Base-by-base conservation (phyloP, 2,888 invertebrate species). In the Zygaena filipendulae region DNA sequence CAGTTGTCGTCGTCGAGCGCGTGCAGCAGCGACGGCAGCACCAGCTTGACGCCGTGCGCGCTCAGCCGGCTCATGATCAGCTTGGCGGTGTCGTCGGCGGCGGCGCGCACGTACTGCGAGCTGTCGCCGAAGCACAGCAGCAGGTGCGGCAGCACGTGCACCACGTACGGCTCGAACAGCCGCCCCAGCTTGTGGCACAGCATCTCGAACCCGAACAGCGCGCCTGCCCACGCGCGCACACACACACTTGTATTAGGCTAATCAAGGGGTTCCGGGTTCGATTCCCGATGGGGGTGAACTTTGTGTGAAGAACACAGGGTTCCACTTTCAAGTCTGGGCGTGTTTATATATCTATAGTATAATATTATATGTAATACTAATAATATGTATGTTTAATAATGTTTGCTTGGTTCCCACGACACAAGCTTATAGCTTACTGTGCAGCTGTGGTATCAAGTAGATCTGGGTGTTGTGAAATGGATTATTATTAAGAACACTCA, bases 1-100 rank as follows among this genome's bases (percentile, higher is more conserved):
- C 99, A 99, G 9, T 97, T 96, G 71, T 99, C 98, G 62, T 98
- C 95, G 61, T 97, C 93, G 30, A 99, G 79, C 16, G 97, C 98
- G 46, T 90, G 89, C 36, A 99, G 79, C 38, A 99, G 82, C 36
- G 95, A 90, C 1, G 99, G 99, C 44, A 99, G 82, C 31, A 99
- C 95, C 21, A 99, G 83, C 75, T 98, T 99, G 22, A 98, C 98
- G 37, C 99, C 99, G 74, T 97, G 97, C 36, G 94, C 95, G 32
- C 94, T 95, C 33, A 99, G 82, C 63, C 95, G 92, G 52, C 92
- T 91, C 92, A 93, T 93, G 43, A 99, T 95, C 29, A 96, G 94
- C 69, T 91, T 90, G 19, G 97, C 94, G 28, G 97, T 95, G 57
- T 97, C 97, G 67, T 98, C 97, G 5, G 98, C 96, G 3, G 98